Evolutionary conservation across 2,113 vertebrate species (phyloP), one percentile per base, ranked within the genome.

Genomic region (Silurus meridionalis): DNA sequence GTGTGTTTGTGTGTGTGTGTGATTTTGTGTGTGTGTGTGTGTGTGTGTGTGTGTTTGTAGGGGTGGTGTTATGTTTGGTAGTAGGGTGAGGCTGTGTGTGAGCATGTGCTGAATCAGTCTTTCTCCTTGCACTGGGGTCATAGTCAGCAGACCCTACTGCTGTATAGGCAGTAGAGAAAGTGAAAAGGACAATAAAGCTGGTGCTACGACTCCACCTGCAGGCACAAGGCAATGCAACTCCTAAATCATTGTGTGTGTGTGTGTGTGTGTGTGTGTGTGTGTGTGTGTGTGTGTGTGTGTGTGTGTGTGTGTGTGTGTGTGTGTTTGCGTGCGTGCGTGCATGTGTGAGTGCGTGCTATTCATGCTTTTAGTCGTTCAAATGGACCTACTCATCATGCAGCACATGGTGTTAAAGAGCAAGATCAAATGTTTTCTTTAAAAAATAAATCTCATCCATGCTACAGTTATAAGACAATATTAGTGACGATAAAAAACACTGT

Each of bases 121-220:
- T 90, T 88, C 46, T 58, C 23, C 60, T 8, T 52, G 48, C 77
- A 91, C 91, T 91, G 89, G 88, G 93, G 91, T 93, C 90, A 88
- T 90, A 92, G 92, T 93, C 93, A 93, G 92, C 92, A 94, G 84
- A 91, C 92, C 87, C 28, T 90, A 74, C 88, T 87, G 90, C 74
- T 58, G 79, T 82, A 83, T 50, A 83, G 71, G 71, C n/a, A 9
- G 91, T 85, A 88, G 79, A 89, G 91, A 87, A 61, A 25, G 87
- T 89, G 86, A 85, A 7, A 7, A 88, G 55, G 25, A 78, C 50
- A 90, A 85, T 89, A 94, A 95, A 94, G 92, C 89, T 95, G 93
- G 92, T 93, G 92, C 90, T 91, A 95, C 92, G 93, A 93, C 95
- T 91, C 94, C 95, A 95, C 94, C 95, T 95, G 93, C 94, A 95